These are phyloP conservation scores for Apocrypta bakeri DNA, from an alignment of 1,140 invertebrate genomes.

Conservation along the genomic window DNA sequence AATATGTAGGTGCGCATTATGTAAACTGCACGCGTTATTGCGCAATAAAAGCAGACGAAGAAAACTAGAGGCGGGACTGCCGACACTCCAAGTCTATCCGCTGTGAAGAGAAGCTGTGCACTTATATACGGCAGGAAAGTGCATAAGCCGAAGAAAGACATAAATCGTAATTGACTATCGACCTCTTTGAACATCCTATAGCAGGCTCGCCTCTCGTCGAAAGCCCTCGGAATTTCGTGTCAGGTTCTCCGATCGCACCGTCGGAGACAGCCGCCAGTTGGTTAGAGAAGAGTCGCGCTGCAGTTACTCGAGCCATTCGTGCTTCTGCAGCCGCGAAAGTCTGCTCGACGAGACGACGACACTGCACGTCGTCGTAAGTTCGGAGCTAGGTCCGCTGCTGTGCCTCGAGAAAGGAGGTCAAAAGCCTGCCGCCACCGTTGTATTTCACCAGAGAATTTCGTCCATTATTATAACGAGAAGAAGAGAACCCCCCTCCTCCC, in stretches of 20 bases:
- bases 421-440: constrained; percentile 46
- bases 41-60: too few relatives aligned
- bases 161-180: not conserved
- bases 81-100: too few relatives aligned
- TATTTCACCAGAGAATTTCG: not conserved
- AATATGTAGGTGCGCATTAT: too few relatives aligned
- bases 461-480: not conserved
- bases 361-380: not conserved
- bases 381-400: not conserved
- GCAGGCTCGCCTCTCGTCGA: not conserved
- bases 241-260: not conserved
- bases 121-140: too few relatives aligned
- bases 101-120: too few relatives aligned
- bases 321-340: too few relatives aligned
- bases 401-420: constrained; percentile 39
- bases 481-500: too few relatives aligned
- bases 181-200: not conserved
- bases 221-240: not conserved
- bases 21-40: too few relatives aligned
- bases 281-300: not conserved
- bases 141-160: too few relatives aligned
- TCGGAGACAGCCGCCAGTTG: not conserved
- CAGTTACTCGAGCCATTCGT: not conserved
- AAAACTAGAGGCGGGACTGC: too few relatives aligned
- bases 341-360: not conserved